phyloP scores from a whole-genome alignment of 2,888 invertebrate species.

The Lycophotia porphyrea region DNA sequence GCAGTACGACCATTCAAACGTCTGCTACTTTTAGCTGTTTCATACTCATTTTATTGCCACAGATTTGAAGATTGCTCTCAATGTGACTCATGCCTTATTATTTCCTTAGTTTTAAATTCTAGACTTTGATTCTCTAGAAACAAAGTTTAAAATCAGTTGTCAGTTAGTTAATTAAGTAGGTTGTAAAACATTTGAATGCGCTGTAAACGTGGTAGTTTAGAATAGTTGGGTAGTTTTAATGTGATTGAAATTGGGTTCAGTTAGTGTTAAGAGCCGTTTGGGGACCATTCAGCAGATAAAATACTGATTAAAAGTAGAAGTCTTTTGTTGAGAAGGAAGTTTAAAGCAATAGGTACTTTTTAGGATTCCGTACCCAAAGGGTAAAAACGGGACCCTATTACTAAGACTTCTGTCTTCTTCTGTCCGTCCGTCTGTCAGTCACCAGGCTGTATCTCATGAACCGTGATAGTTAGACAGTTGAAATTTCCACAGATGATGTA shows the following conservation, averaged over 20 bases:
- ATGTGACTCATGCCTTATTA: constrained; percentile 58
- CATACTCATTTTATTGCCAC: constrained; percentile 57
- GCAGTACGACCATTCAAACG: constrained; percentile 47
- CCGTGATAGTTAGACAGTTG: no score
- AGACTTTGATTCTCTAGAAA: neutral
- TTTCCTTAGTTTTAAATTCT: constrained; percentile 17
- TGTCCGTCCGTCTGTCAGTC: no score
- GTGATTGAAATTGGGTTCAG: constrained; percentile 42
- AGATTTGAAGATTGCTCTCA: constrained; percentile 47
- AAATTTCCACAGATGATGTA: no score
- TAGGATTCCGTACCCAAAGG: no score
- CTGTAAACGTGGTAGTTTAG: constrained; percentile 29
- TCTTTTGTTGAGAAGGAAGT: neutral
- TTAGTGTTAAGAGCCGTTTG: constrained; percentile 29
- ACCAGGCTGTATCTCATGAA: no score
- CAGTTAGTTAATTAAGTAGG: constrained; percentile 31
- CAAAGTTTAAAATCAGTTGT: constrained; percentile 41
- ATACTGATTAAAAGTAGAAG: neutral
- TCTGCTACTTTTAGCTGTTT: constrained; percentile 52
- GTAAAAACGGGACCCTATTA: no score
- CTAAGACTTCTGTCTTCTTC: no score
- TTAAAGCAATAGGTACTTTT: no score
- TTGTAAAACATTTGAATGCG: constrained; percentile 50
- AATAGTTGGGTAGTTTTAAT: constrained; percentile 35
- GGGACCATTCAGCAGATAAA: constrained; percentile 5